Evolutionary conservation across 53 echinoderm and acorn worm genomes (phyloP), one percentile per base, ranked within the genome.

Genomic region (Arbacia lixula): DNA sequence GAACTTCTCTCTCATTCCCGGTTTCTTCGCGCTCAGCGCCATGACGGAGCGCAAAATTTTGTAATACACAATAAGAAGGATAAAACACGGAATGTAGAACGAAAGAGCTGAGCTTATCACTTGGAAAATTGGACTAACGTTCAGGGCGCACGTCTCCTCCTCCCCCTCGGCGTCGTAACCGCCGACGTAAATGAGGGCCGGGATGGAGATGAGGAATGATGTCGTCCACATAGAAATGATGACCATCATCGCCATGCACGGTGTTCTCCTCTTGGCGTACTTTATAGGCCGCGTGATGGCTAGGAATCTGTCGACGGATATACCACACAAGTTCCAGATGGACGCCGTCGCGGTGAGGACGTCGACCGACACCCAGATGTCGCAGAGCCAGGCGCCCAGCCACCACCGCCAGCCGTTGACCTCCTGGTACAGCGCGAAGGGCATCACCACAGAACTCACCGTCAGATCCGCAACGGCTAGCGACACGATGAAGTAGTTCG

Each of bases 1-100:
- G 3, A 81, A 30, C 49, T 81, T 81, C 46, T 81, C 65, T 17
- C 65, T 50, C 64, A 64, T 49, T 1, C 84, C 87, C 5, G 87
- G 87, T 42, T 88, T 82, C 49, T 90, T 86, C 12, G 85, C 87
- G 46, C 95, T 85, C 34, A 95, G 85, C 28, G 89, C 89, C 84
- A 95, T 95, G 36, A 95, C 99, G 4, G 99, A 95, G 21, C 91
- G 94, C 77, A 95, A 99, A 49, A 99, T 99, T 85, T 99, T 94
- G 83, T 99, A 99, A 72, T 99, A 99, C 5, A 92, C 87, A 55
- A 99, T 81, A 29, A 99, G 85, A 24, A 99, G 85, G 74, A 99
- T 81, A 77, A 94, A 99, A 54, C 99, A 99, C 0, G 99, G 99
- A 26, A 99, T 88, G 66, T 92, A 99, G 76, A 99, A 99, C 3